phyloP scores from a whole-genome alignment of 2,888 invertebrate genomes.

The Melinaea marsaeus region DNA sequence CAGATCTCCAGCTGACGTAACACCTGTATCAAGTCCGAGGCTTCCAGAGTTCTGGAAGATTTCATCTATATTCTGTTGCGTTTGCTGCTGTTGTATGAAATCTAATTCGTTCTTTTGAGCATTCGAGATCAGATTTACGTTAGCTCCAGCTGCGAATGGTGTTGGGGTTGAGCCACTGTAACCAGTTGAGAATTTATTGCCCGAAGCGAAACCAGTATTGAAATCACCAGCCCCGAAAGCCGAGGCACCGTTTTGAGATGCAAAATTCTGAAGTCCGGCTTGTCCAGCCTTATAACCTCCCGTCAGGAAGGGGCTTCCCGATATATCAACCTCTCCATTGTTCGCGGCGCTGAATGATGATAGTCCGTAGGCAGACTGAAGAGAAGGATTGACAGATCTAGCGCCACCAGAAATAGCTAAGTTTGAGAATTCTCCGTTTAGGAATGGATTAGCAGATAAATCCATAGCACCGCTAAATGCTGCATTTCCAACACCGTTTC shows the following conservation, averaged over 20 bases:
- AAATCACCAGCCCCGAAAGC: conserved; percentile 29
- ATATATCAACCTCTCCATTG: conserved; percentile 53
- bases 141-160: conserved; percentile 59
- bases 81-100: conserved; percentile 56
- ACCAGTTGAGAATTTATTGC: conserved; percentile 39
- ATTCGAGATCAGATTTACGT: conserved; percentile 60
- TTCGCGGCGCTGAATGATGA: conserved; percentile 49
- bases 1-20: conserved; percentile 51
- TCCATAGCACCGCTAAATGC: conserved; percentile 33
- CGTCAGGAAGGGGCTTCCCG: conserved; percentile 59
- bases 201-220: conserved; percentile 27
- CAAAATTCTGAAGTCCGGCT: conserved; percentile 34
- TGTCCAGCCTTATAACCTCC: conserved; percentile 39
- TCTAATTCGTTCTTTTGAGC: conserved; percentile 57
- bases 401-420: conserved; percentile 33
- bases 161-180: conserved; percentile 63
- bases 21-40: conserved; percentile 41
- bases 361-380: conserved; percentile 49
- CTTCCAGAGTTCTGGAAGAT: conserved; percentile 58
- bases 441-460: conserved; percentile 45
- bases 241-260: conserved; percentile 28
- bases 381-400: not conserved
- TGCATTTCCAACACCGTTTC: conserved; percentile 39
- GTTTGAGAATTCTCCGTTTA: conserved; percentile 47
- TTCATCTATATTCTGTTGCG: conserved; percentile 59